Evolutionary conservation across 2,888 invertebrate genomes (phyloP), one percentile per base, ranked within the genome.

Genomic region (Phortica okadai): DNA sequence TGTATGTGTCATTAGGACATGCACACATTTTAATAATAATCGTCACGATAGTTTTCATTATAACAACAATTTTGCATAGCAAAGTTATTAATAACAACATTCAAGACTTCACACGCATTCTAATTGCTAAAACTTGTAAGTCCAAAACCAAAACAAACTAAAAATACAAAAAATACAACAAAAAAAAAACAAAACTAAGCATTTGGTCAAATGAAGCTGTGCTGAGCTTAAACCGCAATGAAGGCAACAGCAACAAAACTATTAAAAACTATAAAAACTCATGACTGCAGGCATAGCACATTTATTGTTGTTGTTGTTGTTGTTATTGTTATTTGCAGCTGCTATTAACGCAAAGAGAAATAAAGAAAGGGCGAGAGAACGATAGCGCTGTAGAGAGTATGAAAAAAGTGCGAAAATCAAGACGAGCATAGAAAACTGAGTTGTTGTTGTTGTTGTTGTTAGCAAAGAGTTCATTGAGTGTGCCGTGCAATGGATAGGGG

Each of bases 111-210:
- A 33, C 33, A 33, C 33, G 33, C 33, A 33, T 33, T 33, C 33
- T 33, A 33, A 33, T 33, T 33, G 33, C 33, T 1, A 33, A 33
- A 33, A 33, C 33, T 33, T 33, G 33, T 33, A 33, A 33, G 4
- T 33, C 1, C 33, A 33, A 33, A 33, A 33, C 33, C 33, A 33
- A 33, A 33, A 33, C 4, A 33, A 33, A 33, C 33, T 33, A 4
- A 33, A 33, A 33, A 33, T 33, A 33, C 4, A 33, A 87, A 86
- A 87, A 64, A n/a, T n/a, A n/a, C n/a, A n/a, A 62, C 5, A 42
- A 42, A 41, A 72, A 25, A 7, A 64, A 33, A 45, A 64, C 21
- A 45, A 62, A 64, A 25, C 33, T 41, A 14, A 87, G 84, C 79
- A 80, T 76, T 76, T 56, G 33, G 33, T 33, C 33, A 33, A 33